Evolutionary conservation across 1,140 invertebrate genomes (phyloP), one percentile per base, ranked within the genome.

Genomic region (Drosophila virilis): DNA sequence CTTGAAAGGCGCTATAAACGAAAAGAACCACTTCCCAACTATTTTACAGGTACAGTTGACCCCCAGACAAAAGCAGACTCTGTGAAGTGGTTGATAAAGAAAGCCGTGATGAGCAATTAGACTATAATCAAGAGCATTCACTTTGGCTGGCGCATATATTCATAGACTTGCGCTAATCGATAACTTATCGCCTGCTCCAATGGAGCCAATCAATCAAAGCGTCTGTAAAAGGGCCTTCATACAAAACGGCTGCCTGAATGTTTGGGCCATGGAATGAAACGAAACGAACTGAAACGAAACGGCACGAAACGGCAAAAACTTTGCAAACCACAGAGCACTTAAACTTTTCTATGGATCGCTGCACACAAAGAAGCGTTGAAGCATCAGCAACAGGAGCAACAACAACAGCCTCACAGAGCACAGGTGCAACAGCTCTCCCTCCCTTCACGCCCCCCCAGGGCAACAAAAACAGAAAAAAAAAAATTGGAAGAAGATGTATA

Each of bases 281-380:
- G 58, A 64, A 60, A 51, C 22, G n/a, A 42, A 22, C 3, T 8
- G n/a, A 32, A 67, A 40, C 37, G 48, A 15, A 52, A 50, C 17
- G 32, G 22, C 28, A 32, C n/a, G 37, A 28, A 65, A 80, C 37
- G 55, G 52, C 3, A 58, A 70, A 75, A 82, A 82, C 73, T 66
- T 82, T 74, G 52, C 71, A 70, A 69, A 70, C 82, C 82, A 59
- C 82, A 85, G 74, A 86, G 83, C 83, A 86, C 83, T 86, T 86
- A 88, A 85, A 88, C 83, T 86, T 86, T 79, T 86, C 83, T 80
- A 88, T 83, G 71, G 83, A 76, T 65, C 70, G 80, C 67, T 77
- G 67, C 40, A 52, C 76, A 88, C 78, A 86, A 86, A 86, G 84
- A 86, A 86, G 83, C 83, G 83, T 85, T 81, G 83, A 77, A 82